Evolutionary conservation across 2,888 invertebrate species (phyloP), one percentile per base, ranked within the genome.

Genomic region (Laothoe populi): DNA sequence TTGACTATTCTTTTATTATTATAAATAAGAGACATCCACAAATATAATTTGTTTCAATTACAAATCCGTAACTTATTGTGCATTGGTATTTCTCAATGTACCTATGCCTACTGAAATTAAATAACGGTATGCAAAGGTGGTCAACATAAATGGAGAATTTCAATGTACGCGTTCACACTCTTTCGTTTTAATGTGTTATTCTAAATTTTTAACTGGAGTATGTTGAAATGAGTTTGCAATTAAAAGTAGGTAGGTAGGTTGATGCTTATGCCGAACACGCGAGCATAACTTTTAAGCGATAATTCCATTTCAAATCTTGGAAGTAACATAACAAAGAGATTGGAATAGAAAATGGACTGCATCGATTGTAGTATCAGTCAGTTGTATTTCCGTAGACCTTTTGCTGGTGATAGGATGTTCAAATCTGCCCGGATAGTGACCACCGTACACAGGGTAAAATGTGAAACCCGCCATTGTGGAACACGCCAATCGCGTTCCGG

Each of bases 201-300:
- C 38, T 16, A 57, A 66, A 70, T 60, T 58, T 64, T 63, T 68
- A 69, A 74, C 66, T 72, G 67, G 73, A 75, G 71, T 75, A 71
- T 73, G 72, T 71, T 70, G 65, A 74, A 76, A 77, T 74, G 70
- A 70, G 69, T 75, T 65, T 71, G 73, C 66, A 73, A 71, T 73
- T 73, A 72, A 72, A 78, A 72, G 66, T 68, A 69, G 72, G 67
- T 68, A 69, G 64, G 66, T 66, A 65, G 66, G 64, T 63, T 68
- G 66, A 65, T 44, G 64, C 65, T 69, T 64, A 62, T 62, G 48
- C 53, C 65, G 66, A 59, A 70, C 76, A 78, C 71, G 78, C 76
- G 57, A 75, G 44, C 62, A 61, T 63, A 63, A 26, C 64, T 61
- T 68, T 70, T 63, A 60, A 48, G 44, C 42, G 44, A 62, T 57